Evolutionary conservation across 1,140 invertebrate genomes (phyloP), one percentile per base, ranked within the genome.

Genomic region (Diorhabda sublineata): DNA sequence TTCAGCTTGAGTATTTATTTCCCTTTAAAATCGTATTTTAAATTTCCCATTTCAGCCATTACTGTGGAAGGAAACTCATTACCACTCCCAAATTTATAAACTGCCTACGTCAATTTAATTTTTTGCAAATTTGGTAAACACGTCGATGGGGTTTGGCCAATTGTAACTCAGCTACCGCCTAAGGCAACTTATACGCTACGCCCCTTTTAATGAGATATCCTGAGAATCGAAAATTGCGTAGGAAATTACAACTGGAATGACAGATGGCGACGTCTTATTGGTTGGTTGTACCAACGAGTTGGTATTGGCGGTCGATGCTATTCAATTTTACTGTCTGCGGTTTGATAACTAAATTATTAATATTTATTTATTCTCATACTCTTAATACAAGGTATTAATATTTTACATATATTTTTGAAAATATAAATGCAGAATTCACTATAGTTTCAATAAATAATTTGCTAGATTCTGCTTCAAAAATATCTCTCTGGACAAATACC

Each of bases 121-220:
- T 44, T 62, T 44, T 44, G 8, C 61, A 62, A n/a, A 43, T 45
- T n/a, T n/a, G 45, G 43, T 47, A 62, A 62, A 65, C 41, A 52
- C 64, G 43, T 65, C 47, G 9, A 58, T 45, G 66, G 42, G 66
- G 26, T 58, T 71, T 44, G 59, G 70, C 70, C 70, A 71, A 71
- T 71, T 69, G 67, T 61, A 66, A 71, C 58, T 64, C 60, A 26
- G 47, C 43, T 58, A 62, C n/a, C 45, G 60, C 64, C 71, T 52
- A 42, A 57, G 66, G 71, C 65, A 58, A 69, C 71, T 63, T 69
- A 72, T 63, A 69, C 60, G 67, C 68, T 69, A 72, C 71, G 71
- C 71, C 71, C 68, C 65, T 69, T 71, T 72, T 72, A 72, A 72
- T 72, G 60, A 66, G 61, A 72, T 72, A 64, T 72, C 71, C 68